Evolutionary conservation across 1,140 invertebrate genomes (phyloP), one percentile per base, ranked within the genome.

Genomic region (Globodera rostochiensis): DNA sequence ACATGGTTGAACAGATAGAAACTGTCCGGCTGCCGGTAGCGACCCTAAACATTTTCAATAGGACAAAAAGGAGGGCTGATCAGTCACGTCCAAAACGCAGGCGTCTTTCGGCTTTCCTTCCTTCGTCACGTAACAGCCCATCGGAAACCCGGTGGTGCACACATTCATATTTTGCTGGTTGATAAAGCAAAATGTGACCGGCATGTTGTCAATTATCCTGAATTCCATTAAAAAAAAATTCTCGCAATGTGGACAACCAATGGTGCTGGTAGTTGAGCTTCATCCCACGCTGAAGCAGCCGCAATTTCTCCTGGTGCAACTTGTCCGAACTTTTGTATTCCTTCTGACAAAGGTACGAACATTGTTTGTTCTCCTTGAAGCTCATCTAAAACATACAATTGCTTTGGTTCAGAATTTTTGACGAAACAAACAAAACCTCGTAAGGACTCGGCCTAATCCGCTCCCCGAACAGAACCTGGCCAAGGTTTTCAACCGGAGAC

Each of bases 401-500:
- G 11, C 53, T 11, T 11, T 53, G 53, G 53, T 53, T 49, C 73
- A 19, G 57, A 6, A 6, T 80, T 11, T 25, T 57, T 9, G 53
- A 69, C 1, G 1, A 6, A 71, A 83, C 3, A 19, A 19, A 25
- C 85, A 77, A 85, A 88, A 93, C 94, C 90, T 94, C 93, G 85
- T 98, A 98, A 4, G 94, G 94, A 74, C 96, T 97, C 5, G 95
- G 94, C 74, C 95, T 91, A 87, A 99, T 98, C 87, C 97, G 92
- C 91, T 99, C 97, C 67, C 97, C 97, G 92, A 99, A 98, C 0
- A 99, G 94, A 75, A 99, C 96, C 92, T 99, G 97, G 3, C 97
- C 97, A 64, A 98, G 92, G 90, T 99, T 99, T 91, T 99, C 97
- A 6, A 95, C 94, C 7, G 96, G 96, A n/a, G 94, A 94, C 67